These are phyloP conservation scores for Sebastes vulpes DNA, from an alignment of 2,797 vertebrate species.

Conservation along the genomic window DNA sequence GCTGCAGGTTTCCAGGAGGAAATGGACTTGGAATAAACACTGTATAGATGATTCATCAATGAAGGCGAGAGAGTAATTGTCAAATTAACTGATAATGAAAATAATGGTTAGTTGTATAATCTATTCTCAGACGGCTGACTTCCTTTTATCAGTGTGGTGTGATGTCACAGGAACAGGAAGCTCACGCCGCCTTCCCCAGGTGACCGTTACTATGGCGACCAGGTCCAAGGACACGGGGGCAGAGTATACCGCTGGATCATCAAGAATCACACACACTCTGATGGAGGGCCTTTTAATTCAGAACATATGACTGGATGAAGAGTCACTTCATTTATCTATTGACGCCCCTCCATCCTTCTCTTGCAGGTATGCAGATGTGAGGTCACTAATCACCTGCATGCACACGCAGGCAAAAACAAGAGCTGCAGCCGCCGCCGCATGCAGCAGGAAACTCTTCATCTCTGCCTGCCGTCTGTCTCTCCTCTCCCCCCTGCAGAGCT, in stretches of 20 bases:
- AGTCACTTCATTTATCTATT: conserved; percentile 9
- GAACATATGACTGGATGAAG: conserved; percentile 9
- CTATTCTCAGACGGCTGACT: background rate
- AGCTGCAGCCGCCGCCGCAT: conserved; percentile 28
- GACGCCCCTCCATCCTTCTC: background rate
- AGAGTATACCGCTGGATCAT: conserved; percentile 45
- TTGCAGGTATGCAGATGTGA: conserved; percentile 56
- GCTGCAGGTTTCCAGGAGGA: too few relatives aligned
- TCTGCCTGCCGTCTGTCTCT: conserved; percentile 17
- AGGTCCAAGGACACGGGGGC: conserved; percentile 74
- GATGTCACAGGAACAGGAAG: conserved; percentile 60
- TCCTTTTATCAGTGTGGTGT: background rate
- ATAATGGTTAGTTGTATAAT: background rate
- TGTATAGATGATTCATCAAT: background rate
- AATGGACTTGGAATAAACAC: too few relatives aligned
- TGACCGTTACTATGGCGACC: conserved; percentile 58
- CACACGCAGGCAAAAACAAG: conserved; percentile 55
- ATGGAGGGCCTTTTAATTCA: background rate
- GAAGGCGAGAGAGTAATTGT: background rate
- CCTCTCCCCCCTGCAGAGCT: conserved; percentile 37
- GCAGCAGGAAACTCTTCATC: conserved; percentile 45
- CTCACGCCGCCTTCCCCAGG: conserved; percentile 2
- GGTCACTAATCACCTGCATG: conserved; percentile 65
- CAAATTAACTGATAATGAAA: background rate
- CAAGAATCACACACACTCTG: conserved; percentile 11